Percentiles rank a stretch among this genome's conserved stretches.
These are phyloP conservation scores for Podarcis siculus DNA, from an alignment of 2,797 vertebrate species.

Conservation along the genomic window DNA sequence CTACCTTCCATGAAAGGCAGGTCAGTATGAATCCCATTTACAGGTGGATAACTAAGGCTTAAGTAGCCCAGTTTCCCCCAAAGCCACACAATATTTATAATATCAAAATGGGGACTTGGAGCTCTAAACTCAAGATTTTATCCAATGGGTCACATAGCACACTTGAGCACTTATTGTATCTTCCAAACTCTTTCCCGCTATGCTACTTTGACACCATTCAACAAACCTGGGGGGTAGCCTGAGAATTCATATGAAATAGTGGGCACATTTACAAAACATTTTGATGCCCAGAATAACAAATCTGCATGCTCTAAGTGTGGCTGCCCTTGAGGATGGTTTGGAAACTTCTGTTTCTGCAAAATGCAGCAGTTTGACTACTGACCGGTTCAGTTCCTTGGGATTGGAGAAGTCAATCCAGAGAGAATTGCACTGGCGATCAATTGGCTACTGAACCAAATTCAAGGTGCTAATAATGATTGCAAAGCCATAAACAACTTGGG, in stretches of 20 bases:
- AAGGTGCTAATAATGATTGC: too few relatives aligned
- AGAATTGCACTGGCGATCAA: too few relatives aligned
- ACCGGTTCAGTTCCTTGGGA: too few relatives aligned
- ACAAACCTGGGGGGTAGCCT: background rate
- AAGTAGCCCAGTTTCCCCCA: too few relatives aligned
- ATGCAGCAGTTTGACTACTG: too few relatives aligned
- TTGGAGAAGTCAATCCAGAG: too few relatives aligned
- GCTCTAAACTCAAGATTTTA: background rate
- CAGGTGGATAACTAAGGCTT: background rate
- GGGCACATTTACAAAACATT: constrained; percentile 26
- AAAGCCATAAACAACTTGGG: too few relatives aligned
- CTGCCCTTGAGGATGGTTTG: too few relatives aligned
- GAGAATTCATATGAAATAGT: background rate
- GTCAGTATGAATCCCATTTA: background rate
- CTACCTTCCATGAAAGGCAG: background rate
- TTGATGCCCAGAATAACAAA: constrained; percentile 63
- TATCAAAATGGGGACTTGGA: background rate
- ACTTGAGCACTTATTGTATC: background rate
- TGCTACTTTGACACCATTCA: background rate
- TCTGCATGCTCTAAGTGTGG: background rate
- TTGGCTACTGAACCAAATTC: too few relatives aligned
- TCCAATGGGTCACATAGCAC: background rate
- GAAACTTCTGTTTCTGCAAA: too few relatives aligned
- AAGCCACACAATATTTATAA: background rate
- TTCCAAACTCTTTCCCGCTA: background rate